phyloP scores from a whole-genome alignment of 2,888 invertebrate species.

The Idaea straminata region DNA sequence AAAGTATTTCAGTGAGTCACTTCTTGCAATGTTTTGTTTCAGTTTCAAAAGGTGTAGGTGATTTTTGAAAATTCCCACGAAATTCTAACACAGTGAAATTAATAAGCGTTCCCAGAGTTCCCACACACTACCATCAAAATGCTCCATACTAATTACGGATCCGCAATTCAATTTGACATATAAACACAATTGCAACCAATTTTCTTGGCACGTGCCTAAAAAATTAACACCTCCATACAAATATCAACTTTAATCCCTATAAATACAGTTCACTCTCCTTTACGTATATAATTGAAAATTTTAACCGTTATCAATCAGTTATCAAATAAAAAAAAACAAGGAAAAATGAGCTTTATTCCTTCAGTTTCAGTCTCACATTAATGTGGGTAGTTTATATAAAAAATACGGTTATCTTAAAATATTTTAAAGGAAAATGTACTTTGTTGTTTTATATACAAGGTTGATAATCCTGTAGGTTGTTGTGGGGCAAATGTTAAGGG shows the following conservation, averaged over 20 bases:
- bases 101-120: neutral
- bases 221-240: neutral
- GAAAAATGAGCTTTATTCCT: neutral
- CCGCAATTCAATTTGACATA: conserved; percentile 25
- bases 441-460: neutral
- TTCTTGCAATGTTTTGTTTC: too few relatives aligned
- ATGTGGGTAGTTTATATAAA: neutral
- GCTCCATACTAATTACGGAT: conserved; percentile 5
- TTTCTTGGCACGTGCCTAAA: conserved; percentile 26
- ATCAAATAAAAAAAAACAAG: neutral
- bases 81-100: conserved; percentile 18
- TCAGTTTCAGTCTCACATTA: neutral
- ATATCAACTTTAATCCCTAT: neutral
- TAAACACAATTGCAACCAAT: conserved; percentile 26
- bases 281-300: neutral
- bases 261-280: neutral
- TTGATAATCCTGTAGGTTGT: neutral
- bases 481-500: neutral
- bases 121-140: neutral
- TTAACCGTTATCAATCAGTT: neutral
- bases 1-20: too few relatives aligned
- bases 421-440: neutral
- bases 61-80: conserved; percentile 21
- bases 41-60: neutral
- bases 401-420: too few relatives aligned